Percentiles rank a stretch among this genome's conserved stretches.
Evolutionary conservation across 37 sponge, comb jelly and placozoan genomes (phyloP).

Genomic region (Corticium candelabrum): DNA sequence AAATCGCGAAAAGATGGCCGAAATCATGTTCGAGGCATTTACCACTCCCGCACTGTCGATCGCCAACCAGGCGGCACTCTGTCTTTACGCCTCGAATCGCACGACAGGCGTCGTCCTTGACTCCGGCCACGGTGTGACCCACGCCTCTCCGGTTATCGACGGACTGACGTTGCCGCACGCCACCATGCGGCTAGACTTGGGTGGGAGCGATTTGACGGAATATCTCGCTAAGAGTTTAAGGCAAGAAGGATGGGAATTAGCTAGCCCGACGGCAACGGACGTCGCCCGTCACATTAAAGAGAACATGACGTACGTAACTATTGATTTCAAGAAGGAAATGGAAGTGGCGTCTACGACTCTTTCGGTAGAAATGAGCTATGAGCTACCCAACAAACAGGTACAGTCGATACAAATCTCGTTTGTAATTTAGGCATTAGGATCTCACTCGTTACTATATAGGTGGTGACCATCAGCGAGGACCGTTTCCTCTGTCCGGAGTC

Average conservation of each 20-base stretch:
- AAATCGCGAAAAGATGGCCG: conserved; percentile 99
- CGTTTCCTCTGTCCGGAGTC: conserved; percentile 32
- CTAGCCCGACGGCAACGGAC: conserved; percentile 33
- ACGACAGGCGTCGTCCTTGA: conserved; percentile 99
- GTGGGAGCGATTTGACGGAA: conserved; percentile 98
- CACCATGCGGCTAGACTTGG: conserved; percentile 97
- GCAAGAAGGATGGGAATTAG: conserved; percentile 42
- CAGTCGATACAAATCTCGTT: too few relatives aligned
- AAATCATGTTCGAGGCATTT: conserved; percentile 99
- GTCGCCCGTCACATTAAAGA: conserved; percentile 80
- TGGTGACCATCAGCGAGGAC: not conserved
- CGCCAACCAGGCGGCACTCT: conserved; percentile 98
- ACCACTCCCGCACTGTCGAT: conserved; percentile 99
- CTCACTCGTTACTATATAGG: too few relatives aligned
- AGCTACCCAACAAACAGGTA: conserved; percentile 99
- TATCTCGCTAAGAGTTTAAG: conserved; percentile 99
- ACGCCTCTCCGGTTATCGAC: conserved; percentile 99
- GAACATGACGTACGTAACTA: conserved; percentile 96
- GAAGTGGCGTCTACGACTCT: conserved; percentile 86
- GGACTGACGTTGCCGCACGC: conserved; percentile 97
- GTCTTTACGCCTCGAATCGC: conserved; percentile 97
- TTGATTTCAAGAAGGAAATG: conserved; percentile 99
- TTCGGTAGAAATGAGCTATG: conserved; percentile 95
- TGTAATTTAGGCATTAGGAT: too few relatives aligned
- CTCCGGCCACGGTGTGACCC: conserved; percentile 98